Evolutionary conservation across 1,140 invertebrate genomes (phyloP), one percentile per base, ranked within the genome.

Genomic region (Ericerus pela): DNA sequence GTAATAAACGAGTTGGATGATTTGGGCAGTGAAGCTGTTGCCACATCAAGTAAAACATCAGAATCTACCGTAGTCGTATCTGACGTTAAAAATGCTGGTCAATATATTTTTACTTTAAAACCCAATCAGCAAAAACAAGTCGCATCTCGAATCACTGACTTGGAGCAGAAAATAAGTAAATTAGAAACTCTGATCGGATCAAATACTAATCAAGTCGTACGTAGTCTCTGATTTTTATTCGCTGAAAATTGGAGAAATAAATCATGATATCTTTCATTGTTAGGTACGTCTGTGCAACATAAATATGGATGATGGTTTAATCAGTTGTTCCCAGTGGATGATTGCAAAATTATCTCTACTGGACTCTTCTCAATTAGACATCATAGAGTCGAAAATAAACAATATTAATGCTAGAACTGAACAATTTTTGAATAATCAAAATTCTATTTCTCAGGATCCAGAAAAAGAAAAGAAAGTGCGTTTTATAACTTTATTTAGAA

Each of bases 361-460:
- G 52, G 85, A 92, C 63, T 78, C 84, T 0, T 72, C 75, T 26
- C 84, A 91, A 65, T 66, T 94, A 51, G 88, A 92, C 63, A 79
- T 81, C 16, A 79, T 91, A 24, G 89, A 93, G 67, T 79, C 78
- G 2, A 75, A 88, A 54, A 70, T 92, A 30, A 76, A 78, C 1
- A 73, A 78, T 20, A 71, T 94, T 29, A 69, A 81, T 20, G 76
- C 83, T 22, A 84, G 82, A 68, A 79, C 93, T 67, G 82, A 87
- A 56, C 76, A 78, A 22, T 76, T 93, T 38, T 72, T 76, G 0
- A 82, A 85, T 56, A 87, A 75, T 61, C 64, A 67, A 77, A 60
- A 79, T 20, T 75, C 77, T 14, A 73, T 79, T 28, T 65, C 74
- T 4, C 64, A 73, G 52, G 83, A 89, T 66, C 75, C 78, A 3